These are phyloP conservation scores for Temnothorax nylanderi DNA, from an alignment of 1,140 invertebrate species.

Conservation along the genomic window DNA sequence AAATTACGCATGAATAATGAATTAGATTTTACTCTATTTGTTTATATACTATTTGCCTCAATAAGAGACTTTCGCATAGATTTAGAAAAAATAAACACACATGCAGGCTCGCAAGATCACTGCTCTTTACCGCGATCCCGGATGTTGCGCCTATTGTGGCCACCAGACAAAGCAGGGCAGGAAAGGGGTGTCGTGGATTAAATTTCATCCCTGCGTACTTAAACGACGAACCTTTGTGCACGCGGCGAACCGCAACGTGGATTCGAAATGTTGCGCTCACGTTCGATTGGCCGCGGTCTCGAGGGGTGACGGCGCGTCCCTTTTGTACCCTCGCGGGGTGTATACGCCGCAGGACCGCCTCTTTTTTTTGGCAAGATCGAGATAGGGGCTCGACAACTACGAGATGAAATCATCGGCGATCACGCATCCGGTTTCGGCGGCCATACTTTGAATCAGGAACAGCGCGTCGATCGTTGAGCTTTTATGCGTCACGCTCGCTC, in stretches of 20 bases:
- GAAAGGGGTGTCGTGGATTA: conserved; percentile 68
- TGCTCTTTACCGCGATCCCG: background rate
- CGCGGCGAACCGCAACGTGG: conserved; percentile 70
- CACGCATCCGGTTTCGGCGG: conserved; percentile 53
- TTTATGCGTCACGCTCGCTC: background rate
- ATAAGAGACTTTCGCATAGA: background rate
- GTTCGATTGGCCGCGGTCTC: conserved; percentile 69
- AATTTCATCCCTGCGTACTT: conserved; percentile 74
- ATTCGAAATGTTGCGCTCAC: conserved; percentile 73
- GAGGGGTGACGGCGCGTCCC: conserved; percentile 51
- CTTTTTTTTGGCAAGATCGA: conserved; percentile 36
- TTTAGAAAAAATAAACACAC: background rate
- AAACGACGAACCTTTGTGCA: conserved; percentile 69
- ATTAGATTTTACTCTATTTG: background rate
- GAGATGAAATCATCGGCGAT: conserved; percentile 60
- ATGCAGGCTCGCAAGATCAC: background rate
- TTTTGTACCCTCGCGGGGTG: background rate
- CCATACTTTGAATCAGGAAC: conserved; percentile 39
- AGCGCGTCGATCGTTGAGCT: background rate
- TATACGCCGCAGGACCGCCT: conserved; percentile 32
- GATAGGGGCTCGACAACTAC: conserved; percentile 4
- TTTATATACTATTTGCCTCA: background rate
- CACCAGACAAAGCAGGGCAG: conserved; percentile 11
- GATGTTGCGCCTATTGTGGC: conserved; percentile 12
- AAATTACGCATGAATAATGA: background rate